A percentile compares a stretch with the other conserved stretches of the same genome.
Conservation (phyloP, 2,797 vertebrate species). For the Chromobotia macracanthus region DNA sequence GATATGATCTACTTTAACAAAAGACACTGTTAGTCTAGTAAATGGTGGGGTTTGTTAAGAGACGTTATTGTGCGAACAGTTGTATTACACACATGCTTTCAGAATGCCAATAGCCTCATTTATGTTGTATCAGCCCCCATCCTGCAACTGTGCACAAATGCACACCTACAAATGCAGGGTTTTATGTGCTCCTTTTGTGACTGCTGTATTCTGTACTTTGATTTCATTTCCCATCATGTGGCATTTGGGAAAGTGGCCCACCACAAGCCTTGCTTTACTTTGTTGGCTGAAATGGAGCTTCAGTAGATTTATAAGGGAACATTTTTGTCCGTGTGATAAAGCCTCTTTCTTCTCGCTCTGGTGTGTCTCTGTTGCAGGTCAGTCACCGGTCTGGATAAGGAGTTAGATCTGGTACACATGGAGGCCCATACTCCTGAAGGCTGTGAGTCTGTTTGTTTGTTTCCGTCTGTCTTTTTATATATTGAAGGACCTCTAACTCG, state of each 20-base stretch:
- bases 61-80: too few species aligned
- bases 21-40: not conserved
- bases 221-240: conserved; percentile 47
- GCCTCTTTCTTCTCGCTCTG: conserved; percentile 7
- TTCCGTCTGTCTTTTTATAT: not conserved
- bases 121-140: conserved; percentile 15
- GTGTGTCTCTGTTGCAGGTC: conserved; percentile 79
- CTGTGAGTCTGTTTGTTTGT: conserved; percentile 80
- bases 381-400: conserved; percentile 89
- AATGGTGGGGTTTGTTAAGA: conserved; percentile 11
- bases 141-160: not conserved
- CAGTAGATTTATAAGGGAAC: conserved; percentile 54
- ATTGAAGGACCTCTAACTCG: too few species aligned
- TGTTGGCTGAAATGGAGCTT: conserved; percentile 42
- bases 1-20: not conserved
- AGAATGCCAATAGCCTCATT: conserved; percentile 41
- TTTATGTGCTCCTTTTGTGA: not conserved
- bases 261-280: conserved; percentile 45
- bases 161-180: conserved; percentile 1
- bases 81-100: conserved; percentile 4
- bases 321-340: conserved; percentile 18
- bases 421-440: conserved; percentile 92
- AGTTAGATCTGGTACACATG: conserved; percentile 94
- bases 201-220: conserved; percentile 45
- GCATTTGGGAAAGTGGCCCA: conserved; percentile 49